Conservation (phyloP, 2,888 invertebrate genomes). For the Acanthosoma haemorrhoidale region DNA sequence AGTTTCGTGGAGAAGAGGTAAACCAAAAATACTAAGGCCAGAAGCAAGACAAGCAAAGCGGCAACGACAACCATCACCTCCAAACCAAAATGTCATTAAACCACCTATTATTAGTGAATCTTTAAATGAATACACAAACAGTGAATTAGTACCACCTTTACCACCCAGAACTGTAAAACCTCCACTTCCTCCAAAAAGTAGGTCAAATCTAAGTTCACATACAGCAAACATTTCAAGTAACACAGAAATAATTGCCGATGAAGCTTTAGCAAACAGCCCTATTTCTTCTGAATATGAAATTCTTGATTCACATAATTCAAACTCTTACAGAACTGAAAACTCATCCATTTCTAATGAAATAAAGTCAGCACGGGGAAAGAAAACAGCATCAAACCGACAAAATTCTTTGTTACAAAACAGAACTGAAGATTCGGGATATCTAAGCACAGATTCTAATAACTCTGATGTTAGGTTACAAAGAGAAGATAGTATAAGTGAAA, state of each 20-base stretch:
- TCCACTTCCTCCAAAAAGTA: constrained; percentile 43
- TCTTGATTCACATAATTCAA: constrained; percentile 32
- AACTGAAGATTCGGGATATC: constrained; percentile 74
- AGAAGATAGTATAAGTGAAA: constrained; percentile 61
- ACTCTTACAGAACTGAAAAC: neutral
- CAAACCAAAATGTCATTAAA: constrained; percentile 53
- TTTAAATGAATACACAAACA: constrained; percentile 40
- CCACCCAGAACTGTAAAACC: constrained; percentile 46
- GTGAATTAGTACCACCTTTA: constrained; percentile 44
- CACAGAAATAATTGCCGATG: constrained; percentile 53
- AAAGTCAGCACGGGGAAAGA: neutral
- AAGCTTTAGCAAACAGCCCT: constrained; percentile 52
- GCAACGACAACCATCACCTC: constrained; percentile 52
- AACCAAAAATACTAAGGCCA: constrained; percentile 38
- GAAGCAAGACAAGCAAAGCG: constrained; percentile 40
- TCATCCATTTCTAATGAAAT: neutral
- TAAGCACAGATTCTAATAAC: constrained; percentile 69
- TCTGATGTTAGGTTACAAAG: constrained; percentile 43
- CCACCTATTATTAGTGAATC: constrained; percentile 47
- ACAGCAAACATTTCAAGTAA: neutral
- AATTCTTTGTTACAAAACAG: constrained; percentile 29
- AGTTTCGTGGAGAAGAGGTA: constrained; percentile 43
- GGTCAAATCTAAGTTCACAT: constrained; percentile 24
- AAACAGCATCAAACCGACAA: neutral
- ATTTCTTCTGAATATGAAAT: constrained; percentile 52